Conservation (phyloP, 2,113 vertebrate genomes). For the Stictonetta naevosa region DNA sequence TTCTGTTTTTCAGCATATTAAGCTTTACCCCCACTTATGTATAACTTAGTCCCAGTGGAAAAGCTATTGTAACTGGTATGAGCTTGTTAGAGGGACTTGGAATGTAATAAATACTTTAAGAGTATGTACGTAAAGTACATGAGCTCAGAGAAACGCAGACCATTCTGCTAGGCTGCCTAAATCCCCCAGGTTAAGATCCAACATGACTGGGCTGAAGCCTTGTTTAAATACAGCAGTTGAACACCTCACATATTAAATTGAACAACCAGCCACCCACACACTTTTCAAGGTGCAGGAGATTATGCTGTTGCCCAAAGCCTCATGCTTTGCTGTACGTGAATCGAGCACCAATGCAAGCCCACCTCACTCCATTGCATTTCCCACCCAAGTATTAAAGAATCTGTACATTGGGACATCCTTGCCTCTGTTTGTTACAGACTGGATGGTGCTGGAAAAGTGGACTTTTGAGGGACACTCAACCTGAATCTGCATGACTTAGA, state of each 20-base stretch:
- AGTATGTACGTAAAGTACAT: neutral
- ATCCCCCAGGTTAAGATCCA: neutral
- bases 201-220: neutral
- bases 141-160: neutral
- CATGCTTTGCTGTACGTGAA: neutral
- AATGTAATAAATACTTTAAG: neutral
- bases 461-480: conserved; percentile 25
- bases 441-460: neutral
- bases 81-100: neutral
- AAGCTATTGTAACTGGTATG: neutral
- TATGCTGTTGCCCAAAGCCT: neutral
- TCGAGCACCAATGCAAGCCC: neutral
- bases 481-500: conserved; percentile 48
- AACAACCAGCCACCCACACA: neutral
- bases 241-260: neutral
- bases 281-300: neutral
- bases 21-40: neutral
- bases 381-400: neutral
- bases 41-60: neutral
- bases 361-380: neutral
- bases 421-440: neutral
- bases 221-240: neutral
- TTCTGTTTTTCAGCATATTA: neutral
- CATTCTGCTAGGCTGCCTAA: neutral
- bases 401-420: neutral